Evolutionary conservation across 2,113 vertebrate species (phyloP).

Genomic region (Clarias batrachus): DNA sequence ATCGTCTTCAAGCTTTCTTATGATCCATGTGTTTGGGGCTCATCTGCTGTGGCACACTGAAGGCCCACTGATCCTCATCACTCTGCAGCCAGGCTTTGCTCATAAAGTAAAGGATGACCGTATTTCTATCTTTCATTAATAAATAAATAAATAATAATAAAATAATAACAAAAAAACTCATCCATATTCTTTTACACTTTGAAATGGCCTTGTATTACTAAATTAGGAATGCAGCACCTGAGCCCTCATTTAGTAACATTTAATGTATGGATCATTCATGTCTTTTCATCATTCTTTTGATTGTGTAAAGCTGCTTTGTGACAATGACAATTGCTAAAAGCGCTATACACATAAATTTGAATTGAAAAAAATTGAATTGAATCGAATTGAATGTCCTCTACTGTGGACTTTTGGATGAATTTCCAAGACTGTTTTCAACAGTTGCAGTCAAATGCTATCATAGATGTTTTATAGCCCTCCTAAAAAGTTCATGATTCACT

Average conservation of each 20-base stretch:
- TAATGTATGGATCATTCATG: not conserved
- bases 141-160: too few species aligned
- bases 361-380: too few species aligned
- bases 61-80: slow-evolving; percentile 73
- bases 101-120: slow-evolving; percentile 69
- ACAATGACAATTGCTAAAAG: too few species aligned
- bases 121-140: not conserved
- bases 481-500: not conserved
- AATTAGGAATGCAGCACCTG: not conserved
- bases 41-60: slow-evolving; percentile 81
- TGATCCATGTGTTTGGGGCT: slow-evolving; percentile 77
- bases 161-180: not conserved
- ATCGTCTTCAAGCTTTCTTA: slow-evolving; percentile 81
- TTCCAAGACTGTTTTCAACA: not conserved
- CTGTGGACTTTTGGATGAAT: not conserved
- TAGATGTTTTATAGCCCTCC: not conserved
- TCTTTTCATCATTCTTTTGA: too few species aligned
- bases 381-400: not conserved
- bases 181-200: not conserved
- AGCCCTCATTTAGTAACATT: not conserved
- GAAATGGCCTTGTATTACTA: not conserved
- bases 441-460: not conserved
- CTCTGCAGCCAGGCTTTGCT: slow-evolving; percentile 80
- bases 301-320: too few species aligned
- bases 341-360: too few species aligned